phyloP scores from a whole-genome alignment of 2,113 vertebrate genomes.

The Alligator sinensis region DNA sequence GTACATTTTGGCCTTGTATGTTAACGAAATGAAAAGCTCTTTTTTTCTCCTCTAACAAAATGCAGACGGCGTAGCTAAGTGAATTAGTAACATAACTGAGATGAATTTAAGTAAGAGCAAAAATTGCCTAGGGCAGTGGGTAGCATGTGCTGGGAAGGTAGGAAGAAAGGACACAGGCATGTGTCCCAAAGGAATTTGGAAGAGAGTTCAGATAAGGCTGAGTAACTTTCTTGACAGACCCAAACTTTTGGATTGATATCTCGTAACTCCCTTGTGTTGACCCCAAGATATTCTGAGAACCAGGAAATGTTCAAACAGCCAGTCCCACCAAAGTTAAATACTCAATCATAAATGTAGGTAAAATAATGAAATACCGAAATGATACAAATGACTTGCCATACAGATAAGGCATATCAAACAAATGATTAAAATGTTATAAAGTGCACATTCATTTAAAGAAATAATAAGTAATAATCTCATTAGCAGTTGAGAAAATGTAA shows the following conservation, averaged over 20 bases:
- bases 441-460: too few species aligned
- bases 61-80: background rate
- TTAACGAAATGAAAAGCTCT: background rate
- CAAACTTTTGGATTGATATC: background rate
- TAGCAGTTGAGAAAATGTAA: too few species aligned
- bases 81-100: background rate
- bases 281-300: too few species aligned
- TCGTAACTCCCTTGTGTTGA: background rate
- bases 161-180: rapidly evolving
- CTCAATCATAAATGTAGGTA: too few species aligned
- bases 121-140: background rate
- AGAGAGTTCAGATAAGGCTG: background rate
- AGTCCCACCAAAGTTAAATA: too few species aligned
- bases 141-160: background rate
- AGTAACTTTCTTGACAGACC: background rate
- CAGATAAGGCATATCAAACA: too few species aligned
- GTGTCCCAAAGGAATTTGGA: rapidly evolving
- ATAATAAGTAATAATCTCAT: too few species aligned
- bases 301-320: background rate
- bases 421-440: too few species aligned
- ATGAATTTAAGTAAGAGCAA: background rate
- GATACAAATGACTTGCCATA: too few species aligned
- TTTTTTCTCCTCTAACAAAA: background rate
- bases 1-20: background rate
- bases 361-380: too few species aligned